These are phyloP conservation scores for Chrysocyon brachyurus DNA, from an alignment of 2,797 vertebrate species.

Conservation along the genomic window DNA sequence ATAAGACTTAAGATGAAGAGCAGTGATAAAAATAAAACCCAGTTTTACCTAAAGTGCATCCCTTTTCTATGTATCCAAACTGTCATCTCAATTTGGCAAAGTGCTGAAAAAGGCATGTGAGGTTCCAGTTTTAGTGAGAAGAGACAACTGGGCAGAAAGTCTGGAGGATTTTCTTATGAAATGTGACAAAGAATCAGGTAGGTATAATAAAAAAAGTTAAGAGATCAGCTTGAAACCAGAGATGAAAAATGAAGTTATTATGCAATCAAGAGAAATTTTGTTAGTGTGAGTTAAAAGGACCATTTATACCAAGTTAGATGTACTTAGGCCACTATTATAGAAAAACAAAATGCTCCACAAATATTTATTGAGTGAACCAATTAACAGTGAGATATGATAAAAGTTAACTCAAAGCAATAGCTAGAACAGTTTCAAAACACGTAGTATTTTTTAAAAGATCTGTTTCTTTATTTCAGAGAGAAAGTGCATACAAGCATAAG, in stretches of 20 bases:
- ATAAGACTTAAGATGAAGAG: background rate
- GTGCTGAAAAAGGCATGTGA: background rate
- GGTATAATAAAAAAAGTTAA: background rate
- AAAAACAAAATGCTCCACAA: background rate
- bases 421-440: background rate
- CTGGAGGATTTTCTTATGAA: background rate
- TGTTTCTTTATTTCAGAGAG: no score
- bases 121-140: background rate
- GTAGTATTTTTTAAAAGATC: background rate
- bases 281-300: background rate
- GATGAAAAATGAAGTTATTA: background rate
- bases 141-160: background rate
- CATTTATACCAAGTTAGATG: background rate
- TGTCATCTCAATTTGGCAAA: background rate
- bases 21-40: background rate
- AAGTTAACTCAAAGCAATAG: background rate
- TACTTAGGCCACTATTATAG: background rate
- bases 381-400: background rate
- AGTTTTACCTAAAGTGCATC: background rate
- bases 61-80: background rate
- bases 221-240: background rate
- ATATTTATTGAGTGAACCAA: background rate
- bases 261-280: slow-evolving; percentile 43
- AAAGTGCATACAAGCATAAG: no score
- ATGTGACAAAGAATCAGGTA: background rate